Conservation (phyloP, 2,888 invertebrate species). For the Sussaba pulchella region DNA sequence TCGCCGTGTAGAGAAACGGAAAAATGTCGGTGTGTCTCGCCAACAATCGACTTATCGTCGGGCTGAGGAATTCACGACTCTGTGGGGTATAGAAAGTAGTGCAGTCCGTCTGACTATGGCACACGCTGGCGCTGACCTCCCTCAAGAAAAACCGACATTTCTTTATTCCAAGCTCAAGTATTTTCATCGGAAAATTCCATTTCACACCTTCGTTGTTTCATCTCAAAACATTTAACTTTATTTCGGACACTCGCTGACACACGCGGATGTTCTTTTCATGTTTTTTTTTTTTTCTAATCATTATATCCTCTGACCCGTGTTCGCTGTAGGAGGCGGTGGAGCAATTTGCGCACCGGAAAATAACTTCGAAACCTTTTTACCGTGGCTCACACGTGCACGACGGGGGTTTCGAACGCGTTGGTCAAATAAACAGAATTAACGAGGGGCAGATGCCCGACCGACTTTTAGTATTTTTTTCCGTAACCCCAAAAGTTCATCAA, state of each 20-base stretch:
- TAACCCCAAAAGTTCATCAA: not conserved
- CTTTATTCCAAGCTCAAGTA: constrained; percentile 13
- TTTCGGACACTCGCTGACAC: no score
- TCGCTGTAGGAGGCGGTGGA: no score
- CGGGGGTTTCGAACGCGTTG: not conserved
- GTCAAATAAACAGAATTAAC: constrained; percentile 57
- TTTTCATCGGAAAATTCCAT: constrained; percentile 26
- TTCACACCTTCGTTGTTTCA: not conserved
- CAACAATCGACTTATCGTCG: constrained; percentile 39
- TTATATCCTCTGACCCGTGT: no score
- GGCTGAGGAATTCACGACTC: constrained; percentile 40
- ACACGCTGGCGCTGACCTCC: not conserved
- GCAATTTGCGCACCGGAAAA: no score
- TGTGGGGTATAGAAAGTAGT: not conserved
- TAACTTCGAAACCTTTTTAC: not conserved
- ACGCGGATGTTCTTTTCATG: no score
- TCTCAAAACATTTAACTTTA: no score
- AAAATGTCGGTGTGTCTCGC: not conserved
- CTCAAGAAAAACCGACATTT: constrained; percentile 1
- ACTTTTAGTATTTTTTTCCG: constrained; percentile 3
- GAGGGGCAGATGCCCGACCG: constrained; percentile 4
- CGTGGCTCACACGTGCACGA: not conserved
- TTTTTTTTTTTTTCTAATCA: no score
- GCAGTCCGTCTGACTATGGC: not conserved
- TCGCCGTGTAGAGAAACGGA: not conserved